Evolutionary conservation across 1,140 invertebrate genomes (phyloP), one percentile per base, ranked within the genome.

Genomic region (Lethrus apterus): DNA sequence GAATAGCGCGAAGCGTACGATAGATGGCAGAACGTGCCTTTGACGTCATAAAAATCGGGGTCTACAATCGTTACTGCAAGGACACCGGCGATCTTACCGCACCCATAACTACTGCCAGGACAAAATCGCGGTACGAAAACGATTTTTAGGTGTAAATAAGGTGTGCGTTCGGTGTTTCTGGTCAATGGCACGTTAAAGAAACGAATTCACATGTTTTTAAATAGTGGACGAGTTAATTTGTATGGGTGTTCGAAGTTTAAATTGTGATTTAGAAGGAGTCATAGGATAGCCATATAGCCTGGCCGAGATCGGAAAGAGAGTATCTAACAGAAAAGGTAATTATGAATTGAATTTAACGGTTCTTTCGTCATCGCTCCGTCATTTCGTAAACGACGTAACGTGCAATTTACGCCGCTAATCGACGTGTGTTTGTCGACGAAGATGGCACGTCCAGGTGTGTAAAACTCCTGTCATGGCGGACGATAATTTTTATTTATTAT

Each of bases 211-310:
- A 59, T 58, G 57, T 53, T 50, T 52, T 53, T 48, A 50, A 44
- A 36, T 31, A 46, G 53, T 54, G 54, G 50, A 53, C 48, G 50
- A 51, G 46, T 50, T 33, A 54, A 54, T 58, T 57, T 56, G 50
- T 55, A 62, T 62, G 56, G 49, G 54, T 59, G 51, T 56, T 51
- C 52, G 50, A 54, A 54, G 44, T 58, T 62, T 56, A 58, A 57
- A 57, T 62, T 52, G 59, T 62, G 59, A 62, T 62, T 58, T 53
- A n/a, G n/a, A n/a, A n/a, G n/a, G n/a, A n/a, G n/a, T n/a, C n/a
- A n/a, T n/a, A n/a, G n/a, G n/a, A n/a, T n/a, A n/a, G n/a, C n/a
- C n/a, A n/a, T n/a, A n/a, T n/a, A n/a, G 48, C 43, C 48, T 31
- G 42, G 42, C 43, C 38, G 38, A 38, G 26, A n/a, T n/a, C n/a